Conservation (phyloP, 2,113 vertebrate genomes). For the Chionodraco myersi region DNA sequence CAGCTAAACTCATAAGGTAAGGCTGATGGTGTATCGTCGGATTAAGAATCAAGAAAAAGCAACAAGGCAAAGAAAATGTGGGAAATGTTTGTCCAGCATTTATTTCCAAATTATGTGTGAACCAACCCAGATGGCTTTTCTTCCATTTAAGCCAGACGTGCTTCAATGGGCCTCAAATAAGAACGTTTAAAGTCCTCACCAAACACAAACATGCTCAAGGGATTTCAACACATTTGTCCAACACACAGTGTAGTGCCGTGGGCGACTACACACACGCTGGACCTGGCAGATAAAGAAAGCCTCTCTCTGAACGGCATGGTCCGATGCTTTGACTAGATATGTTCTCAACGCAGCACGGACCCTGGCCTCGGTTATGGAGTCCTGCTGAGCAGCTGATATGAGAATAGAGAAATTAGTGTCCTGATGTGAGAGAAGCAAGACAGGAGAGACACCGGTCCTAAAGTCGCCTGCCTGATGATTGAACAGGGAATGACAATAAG, state of each 20-base stretch:
- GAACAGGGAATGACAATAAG: not conserved
- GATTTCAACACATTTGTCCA: not conserved
- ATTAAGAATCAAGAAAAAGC: conserved; percentile 27
- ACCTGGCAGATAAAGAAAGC: not conserved
- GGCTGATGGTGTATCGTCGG: not conserved
- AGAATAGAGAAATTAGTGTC: not conserved
- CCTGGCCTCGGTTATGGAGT: conserved; percentile 1
- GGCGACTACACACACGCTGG: not conserved
- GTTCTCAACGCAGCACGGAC: not conserved
- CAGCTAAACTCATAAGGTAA: conserved; percentile 3
- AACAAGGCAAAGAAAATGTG: conserved; percentile 14
- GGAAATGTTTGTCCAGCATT: not conserved
- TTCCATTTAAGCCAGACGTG: not conserved
- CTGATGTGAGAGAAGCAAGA: not conserved
- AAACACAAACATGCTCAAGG: not conserved
- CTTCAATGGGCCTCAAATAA: not conserved
- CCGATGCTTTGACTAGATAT: not conserved
- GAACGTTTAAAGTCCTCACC: not conserved
- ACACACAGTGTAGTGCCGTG: not conserved
- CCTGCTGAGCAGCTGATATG: not conserved
- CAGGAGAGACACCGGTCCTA: not conserved
- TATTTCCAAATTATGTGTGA: not conserved
- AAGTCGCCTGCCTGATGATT: too few species aligned
- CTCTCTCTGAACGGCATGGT: not conserved
- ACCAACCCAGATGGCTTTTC: not conserved